phyloP scores from a whole-genome alignment of 2,113 vertebrate genomes.

The Carassius carassius region DNA sequence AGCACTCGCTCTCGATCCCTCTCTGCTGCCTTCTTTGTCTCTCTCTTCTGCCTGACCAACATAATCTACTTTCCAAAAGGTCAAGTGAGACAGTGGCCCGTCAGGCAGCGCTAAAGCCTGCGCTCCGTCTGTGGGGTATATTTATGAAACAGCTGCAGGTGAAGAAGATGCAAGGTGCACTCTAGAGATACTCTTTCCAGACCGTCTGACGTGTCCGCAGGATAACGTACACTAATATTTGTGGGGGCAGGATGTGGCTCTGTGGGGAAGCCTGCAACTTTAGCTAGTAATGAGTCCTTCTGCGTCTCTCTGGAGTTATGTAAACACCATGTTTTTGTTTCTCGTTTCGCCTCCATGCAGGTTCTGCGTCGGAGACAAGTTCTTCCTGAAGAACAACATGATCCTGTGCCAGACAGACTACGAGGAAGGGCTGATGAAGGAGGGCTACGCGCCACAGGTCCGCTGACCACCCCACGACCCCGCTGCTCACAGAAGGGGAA shows the following conservation, averaged over 20 bases:
- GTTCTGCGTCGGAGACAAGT: slow-evolving; percentile 99
- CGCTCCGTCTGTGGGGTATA: slow-evolving; percentile 48
- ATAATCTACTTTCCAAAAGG: slow-evolving; percentile 69
- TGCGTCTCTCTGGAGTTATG: slow-evolving; percentile 11
- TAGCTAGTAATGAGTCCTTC: slow-evolving; percentile 40
- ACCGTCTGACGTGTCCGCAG: slow-evolving; percentile 33
- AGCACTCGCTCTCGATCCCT: slow-evolving; percentile 32
- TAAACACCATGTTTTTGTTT: slow-evolving; percentile 26
- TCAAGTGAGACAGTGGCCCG: slow-evolving; percentile 60
- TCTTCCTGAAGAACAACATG: slow-evolving; percentile 99
- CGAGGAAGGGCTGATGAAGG: slow-evolving; percentile 98
- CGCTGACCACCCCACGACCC: slow-evolving; percentile 78
- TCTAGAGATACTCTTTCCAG: slow-evolving; percentile 40
- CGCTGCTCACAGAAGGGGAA: slow-evolving; percentile 17
- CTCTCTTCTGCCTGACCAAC: slow-evolving; percentile 54
- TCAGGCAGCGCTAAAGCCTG: slow-evolving; percentile 32
- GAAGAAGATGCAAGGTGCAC: slow-evolving; percentile 32
- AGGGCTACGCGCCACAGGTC: slow-evolving; percentile 94
- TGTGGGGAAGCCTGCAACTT: slow-evolving; percentile 10
- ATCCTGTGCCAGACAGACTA: slow-evolving; percentile 99
- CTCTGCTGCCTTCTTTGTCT: slow-evolving; percentile 15
- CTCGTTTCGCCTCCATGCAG: slow-evolving; percentile 70
- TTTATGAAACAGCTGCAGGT: slow-evolving; percentile 63
- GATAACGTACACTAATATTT: slow-evolving; percentile 38
- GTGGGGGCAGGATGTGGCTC: slow-evolving; percentile 40